Conservation (phyloP, 2,113 vertebrate genomes). For the Rattus rattus region DNA sequence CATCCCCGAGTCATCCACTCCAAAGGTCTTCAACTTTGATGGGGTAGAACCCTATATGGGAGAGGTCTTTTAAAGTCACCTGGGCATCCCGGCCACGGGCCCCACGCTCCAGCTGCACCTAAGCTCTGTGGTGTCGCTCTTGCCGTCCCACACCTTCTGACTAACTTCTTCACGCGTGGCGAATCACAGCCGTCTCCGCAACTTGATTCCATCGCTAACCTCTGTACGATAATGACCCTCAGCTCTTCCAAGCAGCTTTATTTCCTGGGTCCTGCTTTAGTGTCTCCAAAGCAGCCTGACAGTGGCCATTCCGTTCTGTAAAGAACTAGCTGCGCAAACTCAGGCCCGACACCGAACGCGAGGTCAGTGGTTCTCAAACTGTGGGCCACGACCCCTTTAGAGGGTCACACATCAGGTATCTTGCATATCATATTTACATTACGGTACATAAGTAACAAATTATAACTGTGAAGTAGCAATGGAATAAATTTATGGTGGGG, state of each 20-base stretch:
- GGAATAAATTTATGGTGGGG: too few relatives aligned
- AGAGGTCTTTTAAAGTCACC: background rate
- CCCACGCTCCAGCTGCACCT: too few relatives aligned
- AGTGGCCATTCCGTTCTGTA: background rate
- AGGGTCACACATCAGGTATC: background rate
- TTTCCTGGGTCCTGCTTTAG: background rate
- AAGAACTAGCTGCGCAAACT: background rate
- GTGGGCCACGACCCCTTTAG: background rate
- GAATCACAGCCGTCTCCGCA: background rate
- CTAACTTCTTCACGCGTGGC: background rate
- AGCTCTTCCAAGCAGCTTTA: background rate
- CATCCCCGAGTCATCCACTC: background rate
- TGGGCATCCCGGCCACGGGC: background rate
- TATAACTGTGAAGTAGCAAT: background rate
- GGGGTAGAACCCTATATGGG: background rate
- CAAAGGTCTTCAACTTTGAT: background rate
- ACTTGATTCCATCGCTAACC: background rate
- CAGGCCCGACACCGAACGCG: background rate
- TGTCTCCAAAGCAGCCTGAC: background rate
- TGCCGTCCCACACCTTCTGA: background rate
- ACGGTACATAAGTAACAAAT: background rate
- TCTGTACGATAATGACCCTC: background rate
- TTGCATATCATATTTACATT: background rate
- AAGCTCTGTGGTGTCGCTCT: accelerated
- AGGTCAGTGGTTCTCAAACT: background rate